Evolutionary conservation across 2,888 invertebrate species (phyloP).

Genomic region (Drosophila rellima): DNA sequence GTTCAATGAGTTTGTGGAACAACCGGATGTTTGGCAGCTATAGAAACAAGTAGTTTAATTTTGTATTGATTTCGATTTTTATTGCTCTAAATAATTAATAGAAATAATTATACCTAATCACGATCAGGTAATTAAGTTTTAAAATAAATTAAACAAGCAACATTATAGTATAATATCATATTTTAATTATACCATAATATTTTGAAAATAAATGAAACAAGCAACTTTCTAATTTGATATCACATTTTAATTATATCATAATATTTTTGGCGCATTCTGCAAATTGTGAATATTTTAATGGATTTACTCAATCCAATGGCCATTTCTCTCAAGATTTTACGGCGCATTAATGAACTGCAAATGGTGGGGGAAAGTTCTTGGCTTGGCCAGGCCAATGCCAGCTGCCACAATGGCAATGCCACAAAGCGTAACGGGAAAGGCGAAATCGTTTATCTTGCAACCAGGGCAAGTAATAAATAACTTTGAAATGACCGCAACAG

Average conservation of each 20-base stretch:
- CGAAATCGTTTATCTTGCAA: slow-evolving; percentile 54
- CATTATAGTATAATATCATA: slow-evolving; percentile 1
- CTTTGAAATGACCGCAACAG: slow-evolving; percentile 67
- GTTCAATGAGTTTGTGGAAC: slow-evolving; percentile 64
- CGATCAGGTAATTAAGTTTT: too few species aligned
- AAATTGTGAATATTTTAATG: slow-evolving; percentile 38
- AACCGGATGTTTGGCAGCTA: slow-evolving; percentile 44
- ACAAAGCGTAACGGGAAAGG: slow-evolving; percentile 37
- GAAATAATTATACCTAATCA: too few species aligned
- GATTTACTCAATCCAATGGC: slow-evolving; percentile 32
- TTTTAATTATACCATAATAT: slow-evolving; percentile 27
- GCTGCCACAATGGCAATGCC: slow-evolving; percentile 41
- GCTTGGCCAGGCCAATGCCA: slow-evolving; percentile 5
- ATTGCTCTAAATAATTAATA: too few species aligned
- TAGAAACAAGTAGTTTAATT: slow-evolving; percentile 35
- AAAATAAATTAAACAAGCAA: not conserved
- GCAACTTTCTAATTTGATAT: slow-evolving; percentile 1
- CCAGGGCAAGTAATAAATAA: slow-evolving; percentile 60
- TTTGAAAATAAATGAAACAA: not conserved
- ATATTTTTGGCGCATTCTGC: slow-evolving; percentile 21
- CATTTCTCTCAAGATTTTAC: slow-evolving; percentile 28
- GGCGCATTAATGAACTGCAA: slow-evolving; percentile 53
- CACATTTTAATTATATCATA: slow-evolving; percentile 25
- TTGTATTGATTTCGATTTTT: too few species aligned
- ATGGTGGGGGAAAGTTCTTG: slow-evolving; percentile 1